phyloP scores from a whole-genome alignment of 2,797 vertebrate genomes.

The Otolemur crassicaudatus region DNA sequence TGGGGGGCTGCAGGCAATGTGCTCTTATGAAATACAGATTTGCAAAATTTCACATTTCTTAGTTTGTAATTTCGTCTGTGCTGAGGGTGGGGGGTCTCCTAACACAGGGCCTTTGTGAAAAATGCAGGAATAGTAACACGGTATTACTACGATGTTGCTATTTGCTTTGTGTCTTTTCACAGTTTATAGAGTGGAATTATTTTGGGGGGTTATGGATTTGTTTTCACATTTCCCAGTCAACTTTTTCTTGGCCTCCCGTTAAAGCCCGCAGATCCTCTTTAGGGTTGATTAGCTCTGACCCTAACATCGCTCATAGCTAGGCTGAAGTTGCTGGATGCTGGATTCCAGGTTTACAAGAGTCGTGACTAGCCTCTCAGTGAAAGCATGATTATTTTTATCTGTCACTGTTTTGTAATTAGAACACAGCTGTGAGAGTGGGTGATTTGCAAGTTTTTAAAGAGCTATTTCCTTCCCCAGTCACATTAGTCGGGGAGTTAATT shows the following conservation, averaged over 20 bases:
- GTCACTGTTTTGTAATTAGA: constrained; percentile 25
- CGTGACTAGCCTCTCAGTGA: not conserved
- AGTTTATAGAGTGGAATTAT: not conserved
- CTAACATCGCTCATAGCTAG: not conserved
- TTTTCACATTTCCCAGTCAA: not conserved
- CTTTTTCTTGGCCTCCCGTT: not conserved
- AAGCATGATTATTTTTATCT: not conserved
- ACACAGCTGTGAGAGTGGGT: constrained; percentile 51
- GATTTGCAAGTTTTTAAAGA: not conserved
- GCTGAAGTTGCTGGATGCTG: not conserved
- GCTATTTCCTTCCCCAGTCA: constrained; percentile 21
- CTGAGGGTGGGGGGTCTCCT: not conserved
- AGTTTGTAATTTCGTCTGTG: not conserved
- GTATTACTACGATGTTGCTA: not conserved
- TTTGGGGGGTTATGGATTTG: not conserved
- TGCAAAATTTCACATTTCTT: not conserved
- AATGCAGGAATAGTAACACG: not conserved
- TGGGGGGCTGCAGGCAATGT: not conserved
- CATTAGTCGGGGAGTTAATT: constrained; percentile 54
- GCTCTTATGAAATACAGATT: not conserved
- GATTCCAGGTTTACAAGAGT: not conserved
- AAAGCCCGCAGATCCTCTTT: not conserved
- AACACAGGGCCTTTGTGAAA: not conserved
- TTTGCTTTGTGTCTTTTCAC: not conserved
- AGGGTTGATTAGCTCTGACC: not conserved